Percentiles rank a stretch among this genome's conserved stretches.
Conservation (phyloP, 2,797 vertebrate species). For the Tarsius wallacei region DNA sequence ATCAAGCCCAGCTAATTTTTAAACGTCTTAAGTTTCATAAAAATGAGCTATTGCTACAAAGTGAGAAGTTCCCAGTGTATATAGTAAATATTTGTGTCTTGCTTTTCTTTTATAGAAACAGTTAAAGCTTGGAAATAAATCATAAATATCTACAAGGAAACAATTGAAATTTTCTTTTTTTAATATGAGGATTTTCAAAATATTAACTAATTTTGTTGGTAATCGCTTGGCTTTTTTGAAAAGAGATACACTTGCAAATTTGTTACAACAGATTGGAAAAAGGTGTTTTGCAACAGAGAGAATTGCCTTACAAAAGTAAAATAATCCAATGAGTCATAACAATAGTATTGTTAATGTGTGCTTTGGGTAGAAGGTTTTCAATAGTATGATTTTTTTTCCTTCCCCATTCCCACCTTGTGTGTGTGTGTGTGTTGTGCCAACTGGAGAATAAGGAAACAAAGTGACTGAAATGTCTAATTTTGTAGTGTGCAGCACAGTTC, state of each 20-base stretch:
- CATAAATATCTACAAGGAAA: background rate
- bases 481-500: conserved; percentile 43
- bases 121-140: conserved; percentile 26
- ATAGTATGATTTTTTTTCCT: background rate
- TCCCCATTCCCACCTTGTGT: background rate
- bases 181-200: conserved; percentile 54
- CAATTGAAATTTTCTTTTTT: conserved; percentile 32
- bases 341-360: background rate
- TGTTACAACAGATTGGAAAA: background rate
- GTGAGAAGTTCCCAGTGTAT: background rate
- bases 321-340: background rate
- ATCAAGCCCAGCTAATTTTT: background rate
- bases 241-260: conserved; percentile 28
- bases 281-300: background rate
- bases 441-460: conserved; percentile 54
- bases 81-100: conserved; percentile 32
- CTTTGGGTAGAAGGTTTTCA: background rate
- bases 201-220: conserved; percentile 44
- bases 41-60: conserved; percentile 31
- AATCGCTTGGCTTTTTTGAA: conserved; percentile 56
- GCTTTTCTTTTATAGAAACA: conserved; percentile 12
- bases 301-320: conserved; percentile 25
- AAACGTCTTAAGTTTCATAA: conserved; percentile 45
- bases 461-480: conserved; percentile 39
- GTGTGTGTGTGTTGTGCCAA: background rate